Evolutionary conservation across 2,888 invertebrate species (phyloP).

Genomic region (Caenorhabditis sp.): DNA sequence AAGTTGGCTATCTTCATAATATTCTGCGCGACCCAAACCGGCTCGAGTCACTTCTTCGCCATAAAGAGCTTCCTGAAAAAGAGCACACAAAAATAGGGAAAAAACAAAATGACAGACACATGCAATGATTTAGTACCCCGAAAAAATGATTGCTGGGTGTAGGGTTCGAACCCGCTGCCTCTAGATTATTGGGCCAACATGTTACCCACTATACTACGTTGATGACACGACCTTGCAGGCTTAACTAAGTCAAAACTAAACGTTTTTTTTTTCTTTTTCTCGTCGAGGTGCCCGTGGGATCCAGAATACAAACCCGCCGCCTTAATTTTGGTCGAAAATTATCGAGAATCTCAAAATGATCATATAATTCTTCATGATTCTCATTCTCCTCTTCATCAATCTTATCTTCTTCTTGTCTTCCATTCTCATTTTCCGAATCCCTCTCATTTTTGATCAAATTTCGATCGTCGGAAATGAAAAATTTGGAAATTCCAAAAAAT

Average conservation of each 20-base stretch:
- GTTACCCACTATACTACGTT: no score
- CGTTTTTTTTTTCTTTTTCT: neutral
- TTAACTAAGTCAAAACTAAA: no score
- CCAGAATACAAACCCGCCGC: constrained; percentile 13
- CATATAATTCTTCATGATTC: constrained; percentile 12
- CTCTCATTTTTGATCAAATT: neutral
- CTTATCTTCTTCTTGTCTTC: neutral
- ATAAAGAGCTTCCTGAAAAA: constrained; percentile 39
- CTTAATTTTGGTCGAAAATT: constrained; percentile 6
- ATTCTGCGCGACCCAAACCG: constrained; percentile 38
- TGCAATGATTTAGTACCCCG: no score
- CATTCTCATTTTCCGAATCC: neutral
- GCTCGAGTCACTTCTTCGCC: constrained; percentile 46
- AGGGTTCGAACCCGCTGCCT: no score
- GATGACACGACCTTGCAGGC: no score
- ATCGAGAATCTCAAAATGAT: constrained; percentile 14
- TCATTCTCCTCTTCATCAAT: constrained; percentile 8
- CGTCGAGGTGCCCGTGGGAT: no score
- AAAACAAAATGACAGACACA: neutral
- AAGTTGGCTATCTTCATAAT: constrained; percentile 32
- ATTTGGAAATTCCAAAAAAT: constrained; percentile 39
- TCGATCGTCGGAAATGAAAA: constrained; percentile 19
- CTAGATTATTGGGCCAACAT: no score
- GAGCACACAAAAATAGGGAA: constrained; percentile 11
- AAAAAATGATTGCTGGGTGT: no score